Evolutionary conservation across 2,797 vertebrate species (phyloP), one percentile per base, ranked within the genome.

Genomic region (Halcyon leucocephala): DNA sequence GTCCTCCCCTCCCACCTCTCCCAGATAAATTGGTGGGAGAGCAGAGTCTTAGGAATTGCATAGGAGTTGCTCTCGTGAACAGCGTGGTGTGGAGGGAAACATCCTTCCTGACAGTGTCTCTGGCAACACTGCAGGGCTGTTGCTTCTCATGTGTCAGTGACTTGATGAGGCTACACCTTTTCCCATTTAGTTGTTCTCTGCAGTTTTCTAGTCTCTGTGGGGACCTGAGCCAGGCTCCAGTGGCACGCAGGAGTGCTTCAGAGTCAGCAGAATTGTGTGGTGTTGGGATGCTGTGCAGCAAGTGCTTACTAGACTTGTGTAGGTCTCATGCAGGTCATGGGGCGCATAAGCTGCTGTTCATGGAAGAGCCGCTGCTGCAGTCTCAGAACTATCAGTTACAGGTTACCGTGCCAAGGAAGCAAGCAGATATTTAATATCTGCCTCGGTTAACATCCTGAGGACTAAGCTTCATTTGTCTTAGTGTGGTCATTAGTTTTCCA

Each of bases 11-110:
- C 11, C 26, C 26, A 26, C 44, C 44, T 33, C 18, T 69, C 55
- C 42, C 21, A 21, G 12, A 8, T 46, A 20, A 16, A 42, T 60
- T 55, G 10, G 48, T 7, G 39, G 16, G 69, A 35, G 51, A 60
- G 39, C 12, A 52, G 28, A 13, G 12, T 2, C 5, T 48, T 24
- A 11, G 51, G 24, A 80, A 39, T 44, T 28, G 9, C 16, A 1
- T 5, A 3, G 5, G 20, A 7, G 35, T 5, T 11, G 35, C n/a
- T 42, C 41, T 35, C 1, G 0, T 3, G 46, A 60, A 57, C 64
- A 17, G 71, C 1, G 0, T 8, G 37, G 10, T 18, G 20, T 12
- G 13, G 13, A 24, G 17, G 64, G 55, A 37, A 26, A 28, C 33
- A 2, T 28, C 71, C 33, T 13, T 15, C 46, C 52, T 9, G 7